Evolutionary conservation across 30 jellyfish, hydroid and myxozoan species (phyloP), one percentile per base, ranked within the genome.

Genomic region (Pseudorhiza aurosa): DNA sequence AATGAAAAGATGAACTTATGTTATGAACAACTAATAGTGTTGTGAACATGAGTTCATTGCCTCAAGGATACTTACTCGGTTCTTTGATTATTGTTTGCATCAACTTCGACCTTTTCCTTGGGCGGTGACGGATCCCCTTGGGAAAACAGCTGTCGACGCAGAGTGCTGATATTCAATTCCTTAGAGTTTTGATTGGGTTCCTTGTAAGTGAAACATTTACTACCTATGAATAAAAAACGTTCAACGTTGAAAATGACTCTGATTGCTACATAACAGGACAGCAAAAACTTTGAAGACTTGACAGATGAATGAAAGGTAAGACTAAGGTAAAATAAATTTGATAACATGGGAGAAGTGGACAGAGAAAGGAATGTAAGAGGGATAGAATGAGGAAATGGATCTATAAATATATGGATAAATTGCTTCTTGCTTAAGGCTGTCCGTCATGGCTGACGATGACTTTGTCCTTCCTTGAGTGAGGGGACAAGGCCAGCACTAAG

Each of bases 121-220:
- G 14, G 22, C 42, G 79, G 81, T 39, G 89, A 77, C 31, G 62
- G 27, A 15, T 81, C 92, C 17, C 78, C 92, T 32, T 65, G 92
- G 9, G 84, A 67, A 29, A 81, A 81, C 57, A 81, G 70, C 72
- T 81, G 65, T 32, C 92, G 65, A 14, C 92, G 77, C 24, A 81
- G 58, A 1, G 85, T 49, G 77, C 85, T 65, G 9, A 81, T 62
- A 40, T 53, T 65, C 72, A 81, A 9, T 64, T 81, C 92, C 21
- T 65, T 81, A 22, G 68, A 24, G 22, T 24, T 57, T 2, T 1
- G 31, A 2, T 43, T 44, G 27, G 64, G 68, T 29, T 77, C 89
- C 17, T 57, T 28, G 31, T 59, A 77, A 6, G 82, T 77, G 44
- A 59, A 77, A 8, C 42, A 46, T 10, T 58, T 25, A 17, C 58